These are phyloP conservation scores for Acrossocheilus fasciatus DNA, from an alignment of 2,797 vertebrate species.

Conservation along the genomic window DNA sequence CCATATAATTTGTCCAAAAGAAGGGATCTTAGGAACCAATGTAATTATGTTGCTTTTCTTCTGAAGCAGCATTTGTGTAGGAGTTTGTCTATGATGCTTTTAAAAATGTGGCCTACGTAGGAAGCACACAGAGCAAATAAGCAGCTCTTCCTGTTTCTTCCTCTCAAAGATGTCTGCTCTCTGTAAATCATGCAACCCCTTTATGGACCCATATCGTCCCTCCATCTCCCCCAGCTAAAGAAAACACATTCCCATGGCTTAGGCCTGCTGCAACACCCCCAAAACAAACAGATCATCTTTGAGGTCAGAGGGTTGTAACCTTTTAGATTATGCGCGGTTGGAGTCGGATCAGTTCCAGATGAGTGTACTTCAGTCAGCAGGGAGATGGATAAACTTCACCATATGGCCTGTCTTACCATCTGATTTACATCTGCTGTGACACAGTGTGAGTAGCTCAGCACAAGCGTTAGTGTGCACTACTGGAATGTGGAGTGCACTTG, in stretches of 20 bases:
- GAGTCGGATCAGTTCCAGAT: conserved; percentile 54
- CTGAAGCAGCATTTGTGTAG: neutral
- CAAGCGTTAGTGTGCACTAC: neutral
- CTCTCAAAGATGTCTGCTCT: neutral
- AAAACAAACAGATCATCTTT: conserved; percentile 52
- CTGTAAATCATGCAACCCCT: conserved; percentile 26
- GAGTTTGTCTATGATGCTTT: neutral
- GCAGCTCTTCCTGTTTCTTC: conserved; percentile 6
- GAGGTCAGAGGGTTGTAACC: conserved; percentile 49
- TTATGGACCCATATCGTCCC: neutral
- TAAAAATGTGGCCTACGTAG: neutral
- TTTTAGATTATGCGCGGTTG: conserved; percentile 14
- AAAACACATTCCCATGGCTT: conserved; percentile 30
- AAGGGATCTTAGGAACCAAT: neutral
- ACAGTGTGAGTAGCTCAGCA: conserved; percentile 20
- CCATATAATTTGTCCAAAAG: conserved; percentile 8
- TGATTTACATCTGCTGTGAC: conserved; percentile 45
- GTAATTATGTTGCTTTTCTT: conserved; percentile 1
- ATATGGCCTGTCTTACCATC: conserved; percentile 20
- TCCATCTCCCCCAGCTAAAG: conserved; percentile 12
- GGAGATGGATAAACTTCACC: conserved; percentile 23
- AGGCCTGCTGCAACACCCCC: conserved; percentile 19
- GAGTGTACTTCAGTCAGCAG: conserved; percentile 35
- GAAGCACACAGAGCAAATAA: neutral
- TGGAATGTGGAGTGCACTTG: neutral